Base-by-base conservation (phyloP, 2,113 vertebrate genomes). In the Procavia capensis region DNA sequence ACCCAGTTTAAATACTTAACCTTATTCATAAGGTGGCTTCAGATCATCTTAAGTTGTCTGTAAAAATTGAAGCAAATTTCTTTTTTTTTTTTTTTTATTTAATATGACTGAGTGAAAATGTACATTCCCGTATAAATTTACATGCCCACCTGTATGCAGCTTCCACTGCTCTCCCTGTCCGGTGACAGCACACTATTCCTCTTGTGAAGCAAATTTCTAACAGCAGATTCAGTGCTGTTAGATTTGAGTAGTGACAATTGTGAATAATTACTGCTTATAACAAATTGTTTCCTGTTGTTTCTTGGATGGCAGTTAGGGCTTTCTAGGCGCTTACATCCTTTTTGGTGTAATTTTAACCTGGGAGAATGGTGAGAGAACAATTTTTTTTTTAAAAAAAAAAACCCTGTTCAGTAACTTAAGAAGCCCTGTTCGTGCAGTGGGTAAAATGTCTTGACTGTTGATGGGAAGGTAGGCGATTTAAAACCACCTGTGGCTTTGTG, bases 21-120 rank as follows among this genome's bases (percentile, higher is more conserved):
- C 7, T 63, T 91, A 90, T 57, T 75, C 29, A 14, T 84, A 88
- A 66, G 31, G 27, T 27, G 31, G 43, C 54, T 95, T 91, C 72
- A 88, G 27, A 36, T 94, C 11, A n/a, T 91, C 59, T 64, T 92
- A n/a, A 83, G 47, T 92, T 94, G 45, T 87, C 78, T 82, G 16
- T 90, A 54, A 92, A 89, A 91, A 43, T 61, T 41, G 27, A 72
- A 19, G 91, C 47, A 88, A n/a, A n/a, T n/a, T n/a, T n/a, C n/a
- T n/a, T n/a, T n/a, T n/a, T n/a, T n/a, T n/a, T n/a, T n/a, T n/a
- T n/a, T n/a, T n/a, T n/a, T n/a, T n/a, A n/a, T n/a, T n/a, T n/a
- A n/a, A n/a, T n/a, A n/a, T n/a, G n/a, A n/a, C n/a, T n/a, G n/a
- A n/a, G n/a, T n/a, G n/a, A n/a, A n/a, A n/a, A n/a, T n/a, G n/a